phyloP scores from a whole-genome alignment of 2,113 vertebrate genomes.

The Cottus gobio region DNA sequence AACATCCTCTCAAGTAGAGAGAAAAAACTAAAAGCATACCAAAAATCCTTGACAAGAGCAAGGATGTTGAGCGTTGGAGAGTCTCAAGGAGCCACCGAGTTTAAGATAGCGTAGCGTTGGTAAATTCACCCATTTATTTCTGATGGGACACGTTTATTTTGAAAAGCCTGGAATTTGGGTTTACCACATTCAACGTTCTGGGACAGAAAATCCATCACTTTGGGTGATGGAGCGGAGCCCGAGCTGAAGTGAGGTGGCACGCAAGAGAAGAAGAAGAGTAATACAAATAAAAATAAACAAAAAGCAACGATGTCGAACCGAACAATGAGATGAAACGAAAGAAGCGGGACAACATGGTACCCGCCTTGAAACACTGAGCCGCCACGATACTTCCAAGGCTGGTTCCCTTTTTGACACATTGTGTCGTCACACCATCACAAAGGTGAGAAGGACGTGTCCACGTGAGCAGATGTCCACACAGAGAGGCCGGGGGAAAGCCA shows the following conservation, averaged over 20 bases:
- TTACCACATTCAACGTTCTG: not conserved
- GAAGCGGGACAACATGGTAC: conserved; percentile 6
- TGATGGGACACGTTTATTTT: not conserved
- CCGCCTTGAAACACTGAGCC: conserved; percentile 37
- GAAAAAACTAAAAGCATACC: not conserved
- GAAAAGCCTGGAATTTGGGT: not conserved
- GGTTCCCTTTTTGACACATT: conserved; percentile 41
- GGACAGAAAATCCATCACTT: conserved; percentile 3
- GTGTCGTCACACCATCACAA: conserved; percentile 34
- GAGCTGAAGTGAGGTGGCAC: not conserved
- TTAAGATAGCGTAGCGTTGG: too few species aligned
- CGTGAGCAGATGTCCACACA: conserved; percentile 45
- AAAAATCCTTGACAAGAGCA: not conserved
- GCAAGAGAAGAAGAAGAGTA: not conserved
- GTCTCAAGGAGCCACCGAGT: too few species aligned
- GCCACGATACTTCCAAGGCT: not conserved
- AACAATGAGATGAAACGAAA: not conserved
- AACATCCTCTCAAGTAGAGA: not conserved
- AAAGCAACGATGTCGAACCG: not conserved
- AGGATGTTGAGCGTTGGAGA: not conserved
- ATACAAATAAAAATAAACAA: not conserved
- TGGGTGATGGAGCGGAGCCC: not conserved
- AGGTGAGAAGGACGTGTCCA: conserved; percentile 53
- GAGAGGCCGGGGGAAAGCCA: conserved; percentile 1
- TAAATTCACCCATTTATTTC: not conserved